Evolutionary conservation across 2,113 vertebrate genomes (phyloP).

Genomic region (Ceyx margarethae): DNA sequence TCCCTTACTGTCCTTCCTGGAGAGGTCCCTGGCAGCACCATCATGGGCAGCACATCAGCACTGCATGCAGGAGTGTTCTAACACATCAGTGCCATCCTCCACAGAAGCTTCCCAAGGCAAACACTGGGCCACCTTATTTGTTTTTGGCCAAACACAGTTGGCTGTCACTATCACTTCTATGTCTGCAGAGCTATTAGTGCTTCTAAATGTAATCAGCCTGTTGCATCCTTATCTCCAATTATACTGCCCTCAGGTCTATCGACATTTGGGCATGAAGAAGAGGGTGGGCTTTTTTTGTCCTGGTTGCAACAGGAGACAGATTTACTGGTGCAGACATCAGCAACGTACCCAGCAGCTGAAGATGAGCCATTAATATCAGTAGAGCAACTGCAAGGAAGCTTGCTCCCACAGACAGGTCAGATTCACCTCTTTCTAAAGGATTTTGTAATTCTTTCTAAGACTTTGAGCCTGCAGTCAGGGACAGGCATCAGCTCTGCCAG

Average conservation of each 20-base stretch:
- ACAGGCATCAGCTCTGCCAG: background rate
- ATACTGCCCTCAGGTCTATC: background rate
- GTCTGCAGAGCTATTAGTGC: background rate
- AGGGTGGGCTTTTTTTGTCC: background rate
- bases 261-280: background rate
- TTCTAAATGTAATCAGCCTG: background rate
- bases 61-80: rapidly evolving
- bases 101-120: background rate
- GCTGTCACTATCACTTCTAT: background rate
- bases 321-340: background rate
- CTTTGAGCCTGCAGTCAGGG: background rate
- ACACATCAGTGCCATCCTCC: background rate
- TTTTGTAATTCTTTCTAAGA: background rate
- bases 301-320: background rate
- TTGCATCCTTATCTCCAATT: background rate
- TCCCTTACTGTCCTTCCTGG: background rate
- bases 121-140: background rate
- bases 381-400: background rate
- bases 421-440: background rate
- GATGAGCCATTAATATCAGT: background rate
- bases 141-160: background rate
- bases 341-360: background rate
- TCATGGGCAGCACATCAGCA: background rate
- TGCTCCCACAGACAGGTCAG: background rate
- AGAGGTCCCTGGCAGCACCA: background rate